These are phyloP conservation scores for Hoplodrina ambigua DNA, from an alignment of 2,888 invertebrate genomes.

Conservation along the genomic window DNA sequence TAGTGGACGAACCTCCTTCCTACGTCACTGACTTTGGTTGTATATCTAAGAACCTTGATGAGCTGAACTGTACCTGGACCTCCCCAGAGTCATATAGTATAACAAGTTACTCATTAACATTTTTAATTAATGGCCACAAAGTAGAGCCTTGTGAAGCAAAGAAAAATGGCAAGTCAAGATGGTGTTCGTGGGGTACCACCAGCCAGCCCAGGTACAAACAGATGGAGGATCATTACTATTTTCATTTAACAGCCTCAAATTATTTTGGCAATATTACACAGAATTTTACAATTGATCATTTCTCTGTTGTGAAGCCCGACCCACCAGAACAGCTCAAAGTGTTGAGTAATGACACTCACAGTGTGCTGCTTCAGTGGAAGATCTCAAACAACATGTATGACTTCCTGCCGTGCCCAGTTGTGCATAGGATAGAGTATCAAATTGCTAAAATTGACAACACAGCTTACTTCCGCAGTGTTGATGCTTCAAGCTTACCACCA, in stretches of 20 bases:
- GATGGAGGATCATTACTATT: slow-evolving; percentile 86
- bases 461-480: slow-evolving; percentile 82
- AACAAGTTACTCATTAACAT: slow-evolving; percentile 76
- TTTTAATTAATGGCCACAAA: slow-evolving; percentile 70
- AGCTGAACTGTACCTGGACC: slow-evolving; percentile 94
- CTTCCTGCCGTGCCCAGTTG: slow-evolving; percentile 78
- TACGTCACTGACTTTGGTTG: slow-evolving; percentile 93
- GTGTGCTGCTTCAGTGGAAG: slow-evolving; percentile 81
- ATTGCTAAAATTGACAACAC: slow-evolving; percentile 86
- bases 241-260: slow-evolving; percentile 91
- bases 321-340: slow-evolving; percentile 75
- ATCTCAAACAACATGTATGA: slow-evolving; percentile 81
- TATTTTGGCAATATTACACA: slow-evolving; percentile 89
- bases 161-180: slow-evolving; percentile 63
- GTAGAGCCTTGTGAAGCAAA: slow-evolving; percentile 70
- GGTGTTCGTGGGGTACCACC: slow-evolving; percentile 78
- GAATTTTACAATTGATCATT: slow-evolving; percentile 91
- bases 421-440: slow-evolving; percentile 86
- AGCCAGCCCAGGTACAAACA: slow-evolving; percentile 85
- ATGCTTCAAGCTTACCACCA: slow-evolving; percentile 75
- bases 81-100: slow-evolving; percentile 85
- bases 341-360: slow-evolving; percentile 76
- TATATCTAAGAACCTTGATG: slow-evolving; percentile 93
- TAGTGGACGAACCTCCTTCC: slow-evolving; percentile 90
- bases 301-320: slow-evolving; percentile 83